phyloP scores from a whole-genome alignment of 2,888 invertebrate genomes.

The Drosophila anomelani region DNA sequence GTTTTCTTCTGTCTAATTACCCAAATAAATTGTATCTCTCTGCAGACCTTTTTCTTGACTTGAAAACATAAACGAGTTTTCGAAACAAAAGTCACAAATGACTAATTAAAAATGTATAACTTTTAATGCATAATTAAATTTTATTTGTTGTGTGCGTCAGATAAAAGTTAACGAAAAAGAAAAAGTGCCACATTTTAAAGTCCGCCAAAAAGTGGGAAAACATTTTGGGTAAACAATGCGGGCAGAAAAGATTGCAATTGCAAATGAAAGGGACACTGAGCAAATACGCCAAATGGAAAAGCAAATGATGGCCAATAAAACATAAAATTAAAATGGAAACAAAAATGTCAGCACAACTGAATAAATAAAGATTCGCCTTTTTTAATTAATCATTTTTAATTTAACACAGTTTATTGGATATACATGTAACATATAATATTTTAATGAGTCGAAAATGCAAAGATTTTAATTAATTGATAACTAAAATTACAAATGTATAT shows the following conservation, averaged over 20 bases:
- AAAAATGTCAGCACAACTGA: not conserved
- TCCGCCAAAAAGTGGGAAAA: constrained; percentile 3
- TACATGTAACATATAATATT: not conserved
- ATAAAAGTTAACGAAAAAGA: constrained; percentile 22
- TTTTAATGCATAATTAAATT: constrained; percentile 56
- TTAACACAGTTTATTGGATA: not conserved
- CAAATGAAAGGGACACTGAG: constrained; percentile 18
- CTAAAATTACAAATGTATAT: no score
- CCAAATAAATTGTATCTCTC: constrained; percentile 21
- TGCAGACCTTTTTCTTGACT: constrained; percentile 7
- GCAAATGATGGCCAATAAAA: constrained; percentile 14
- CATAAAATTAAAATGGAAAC: not conserved
- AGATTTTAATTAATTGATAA: no score
- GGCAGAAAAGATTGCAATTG: constrained; percentile 13
- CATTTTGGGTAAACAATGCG: constrained; percentile 29
- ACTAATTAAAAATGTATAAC: constrained; percentile 60
- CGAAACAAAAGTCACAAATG: constrained; percentile 58
- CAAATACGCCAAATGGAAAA: constrained; percentile 7
- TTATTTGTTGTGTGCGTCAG: constrained; percentile 34
- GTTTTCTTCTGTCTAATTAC: constrained; percentile 14
- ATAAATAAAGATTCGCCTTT: not conserved
- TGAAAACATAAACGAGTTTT: constrained; percentile 8
- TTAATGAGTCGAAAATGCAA: no score
- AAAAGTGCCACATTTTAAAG: constrained; percentile 10
- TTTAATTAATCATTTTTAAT: constrained; percentile 37